Conservation (phyloP, 2,797 vertebrate species). For the Falco berigora region DNA sequence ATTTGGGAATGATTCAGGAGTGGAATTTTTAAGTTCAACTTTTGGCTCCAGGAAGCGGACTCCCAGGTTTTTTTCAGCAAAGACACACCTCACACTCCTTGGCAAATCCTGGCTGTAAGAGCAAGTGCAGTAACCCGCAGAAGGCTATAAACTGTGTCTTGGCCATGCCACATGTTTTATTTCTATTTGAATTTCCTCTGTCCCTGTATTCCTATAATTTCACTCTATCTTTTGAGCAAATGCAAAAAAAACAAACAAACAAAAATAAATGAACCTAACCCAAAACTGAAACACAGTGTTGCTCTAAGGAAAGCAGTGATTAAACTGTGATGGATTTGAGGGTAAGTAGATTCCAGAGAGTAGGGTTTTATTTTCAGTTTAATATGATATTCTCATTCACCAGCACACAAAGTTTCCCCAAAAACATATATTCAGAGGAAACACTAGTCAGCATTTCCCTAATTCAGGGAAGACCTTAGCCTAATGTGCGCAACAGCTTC, state of each 20-base stretch:
- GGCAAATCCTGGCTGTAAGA: neutral
- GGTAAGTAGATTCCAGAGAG: neutral
- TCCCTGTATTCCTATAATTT: neutral
- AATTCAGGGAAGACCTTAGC: neutral
- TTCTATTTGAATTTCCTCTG: neutral
- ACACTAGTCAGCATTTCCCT: neutral
- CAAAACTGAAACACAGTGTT: neutral
- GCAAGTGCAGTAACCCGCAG: neutral
- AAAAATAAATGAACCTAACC: neutral
- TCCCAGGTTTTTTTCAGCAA: neutral
- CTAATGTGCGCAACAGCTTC: neutral
- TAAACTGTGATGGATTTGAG: neutral
- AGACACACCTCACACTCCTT: neutral
- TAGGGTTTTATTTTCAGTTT: neutral
- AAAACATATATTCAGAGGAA: neutral
- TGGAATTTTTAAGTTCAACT: neutral
- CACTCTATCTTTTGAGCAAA: neutral
- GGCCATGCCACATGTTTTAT: neutral
- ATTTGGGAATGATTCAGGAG: accelerated
- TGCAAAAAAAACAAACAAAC: neutral
- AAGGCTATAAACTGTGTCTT: neutral
- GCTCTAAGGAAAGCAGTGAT: neutral
- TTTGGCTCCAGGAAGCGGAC: accelerated
- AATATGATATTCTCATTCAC: neutral
- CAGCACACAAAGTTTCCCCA: neutral